Evolutionary conservation across 2,888 invertebrate genomes (phyloP).

Genomic region (Eupithecia centaureata): DNA sequence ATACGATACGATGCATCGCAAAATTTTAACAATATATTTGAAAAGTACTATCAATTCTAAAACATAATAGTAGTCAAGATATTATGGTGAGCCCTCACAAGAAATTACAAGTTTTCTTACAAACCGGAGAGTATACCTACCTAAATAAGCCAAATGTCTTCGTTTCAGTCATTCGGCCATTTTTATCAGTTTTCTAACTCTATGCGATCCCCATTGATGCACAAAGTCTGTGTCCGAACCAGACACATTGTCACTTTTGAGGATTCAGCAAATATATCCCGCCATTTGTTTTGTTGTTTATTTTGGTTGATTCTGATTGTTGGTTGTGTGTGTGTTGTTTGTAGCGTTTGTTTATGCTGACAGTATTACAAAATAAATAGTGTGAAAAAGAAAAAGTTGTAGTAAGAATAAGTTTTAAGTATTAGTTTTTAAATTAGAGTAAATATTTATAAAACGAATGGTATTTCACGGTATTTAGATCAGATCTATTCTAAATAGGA

Average conservation of each 20-base stretch:
- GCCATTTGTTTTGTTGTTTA: conserved; percentile 25
- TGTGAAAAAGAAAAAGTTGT: not conserved
- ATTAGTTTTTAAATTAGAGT: not conserved
- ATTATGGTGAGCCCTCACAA: too few species aligned
- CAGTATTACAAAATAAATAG: not conserved
- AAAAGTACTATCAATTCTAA: not conserved
- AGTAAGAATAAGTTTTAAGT: not conserved
- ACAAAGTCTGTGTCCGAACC: conserved; percentile 29
- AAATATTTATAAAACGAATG: not conserved
- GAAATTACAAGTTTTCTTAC: not conserved
- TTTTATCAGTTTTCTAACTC: conserved; percentile 7
- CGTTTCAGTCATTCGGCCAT: not conserved
- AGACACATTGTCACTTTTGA: conserved; percentile 26
- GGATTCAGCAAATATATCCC: conserved; percentile 23
- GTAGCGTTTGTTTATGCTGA: not conserved
- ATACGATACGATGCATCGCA: not conserved
- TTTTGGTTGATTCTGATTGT: conserved; percentile 25
- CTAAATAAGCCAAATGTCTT: not conserved
- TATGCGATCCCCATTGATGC: conserved; percentile 9
- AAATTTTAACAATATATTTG: not conserved
- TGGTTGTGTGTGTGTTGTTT: conserved; percentile 6
- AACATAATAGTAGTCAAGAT: too few species aligned
- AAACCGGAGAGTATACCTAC: not conserved
- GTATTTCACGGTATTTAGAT: not conserved
- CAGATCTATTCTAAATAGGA: not conserved